Evolutionary conservation across 2,888 invertebrate species (phyloP).

Genomic region (Ditylenchus weischeri): DNA sequence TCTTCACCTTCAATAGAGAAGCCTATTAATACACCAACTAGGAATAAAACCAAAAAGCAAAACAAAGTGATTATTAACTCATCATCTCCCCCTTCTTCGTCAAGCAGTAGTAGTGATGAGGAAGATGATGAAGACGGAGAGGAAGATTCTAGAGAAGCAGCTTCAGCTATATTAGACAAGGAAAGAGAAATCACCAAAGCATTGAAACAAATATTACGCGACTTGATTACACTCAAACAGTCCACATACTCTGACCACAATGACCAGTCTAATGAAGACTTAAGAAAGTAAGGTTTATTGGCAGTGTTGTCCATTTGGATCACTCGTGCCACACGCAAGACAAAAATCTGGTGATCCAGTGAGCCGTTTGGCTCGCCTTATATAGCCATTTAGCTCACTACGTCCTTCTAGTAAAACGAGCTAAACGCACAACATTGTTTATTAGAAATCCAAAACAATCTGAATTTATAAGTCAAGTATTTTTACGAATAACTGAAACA

Average conservation of each 20-base stretch:
- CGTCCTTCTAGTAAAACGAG: too few species aligned
- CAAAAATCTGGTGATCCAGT: too few species aligned
- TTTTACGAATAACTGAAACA: too few species aligned
- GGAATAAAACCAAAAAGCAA: background rate
- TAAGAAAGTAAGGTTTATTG: background rate
- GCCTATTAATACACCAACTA: background rate
- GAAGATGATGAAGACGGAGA: too few species aligned
- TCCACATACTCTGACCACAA: constrained; percentile 3
- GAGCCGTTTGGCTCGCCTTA: too few species aligned
- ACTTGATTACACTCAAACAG: constrained; percentile 9
- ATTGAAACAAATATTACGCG: constrained; percentile 8
- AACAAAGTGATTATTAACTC: background rate
- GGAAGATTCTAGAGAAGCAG: background rate
- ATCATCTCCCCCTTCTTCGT: background rate
- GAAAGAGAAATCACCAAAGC: constrained; percentile 8
- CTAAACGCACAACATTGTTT: too few species aligned
- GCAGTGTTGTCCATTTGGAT: too few species aligned
- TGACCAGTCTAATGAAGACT: constrained; percentile 7
- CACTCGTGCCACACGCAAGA: too few species aligned
- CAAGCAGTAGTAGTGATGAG: background rate
- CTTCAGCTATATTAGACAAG: constrained; percentile 1
- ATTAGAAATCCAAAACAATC: too few species aligned
- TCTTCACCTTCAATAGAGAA: background rate
- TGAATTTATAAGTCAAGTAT: too few species aligned
- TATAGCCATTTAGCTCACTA: too few species aligned